These are phyloP conservation scores for Psococerastis gibbosa DNA, from an alignment of 2,888 invertebrate species.

Conservation along the genomic window DNA sequence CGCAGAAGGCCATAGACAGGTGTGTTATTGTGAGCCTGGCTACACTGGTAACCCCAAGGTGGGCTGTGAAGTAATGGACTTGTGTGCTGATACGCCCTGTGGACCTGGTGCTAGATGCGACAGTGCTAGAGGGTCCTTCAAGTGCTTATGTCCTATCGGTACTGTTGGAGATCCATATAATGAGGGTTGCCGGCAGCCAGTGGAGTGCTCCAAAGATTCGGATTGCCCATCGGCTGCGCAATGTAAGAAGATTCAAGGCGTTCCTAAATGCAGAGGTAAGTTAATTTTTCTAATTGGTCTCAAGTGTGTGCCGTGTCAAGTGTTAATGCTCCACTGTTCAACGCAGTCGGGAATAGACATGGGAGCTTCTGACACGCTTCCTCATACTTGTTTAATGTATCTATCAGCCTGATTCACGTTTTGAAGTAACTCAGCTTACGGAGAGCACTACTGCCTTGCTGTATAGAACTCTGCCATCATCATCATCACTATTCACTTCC, in stretches of 20 bases:
- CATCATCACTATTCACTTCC: too few species aligned
- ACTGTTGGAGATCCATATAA: conserved; percentile 71
- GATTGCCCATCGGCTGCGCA: conserved; percentile 68
- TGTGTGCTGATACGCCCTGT: conserved; percentile 59
- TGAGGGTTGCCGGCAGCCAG: conserved; percentile 63
- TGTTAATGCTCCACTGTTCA: neutral
- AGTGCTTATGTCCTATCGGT: conserved; percentile 58
- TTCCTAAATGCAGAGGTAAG: conserved; percentile 62
- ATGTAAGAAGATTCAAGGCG: conserved; percentile 49
- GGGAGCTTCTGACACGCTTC: neutral
- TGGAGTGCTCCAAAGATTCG: conserved; percentile 55
- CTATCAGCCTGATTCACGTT: too few species aligned
- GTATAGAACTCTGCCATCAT: too few species aligned
- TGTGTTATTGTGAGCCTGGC: conserved; percentile 72
- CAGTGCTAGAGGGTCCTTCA: conserved; percentile 59
- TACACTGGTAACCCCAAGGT: conserved; percentile 58
- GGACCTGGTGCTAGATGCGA: conserved; percentile 62
- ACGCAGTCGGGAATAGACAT: neutral
- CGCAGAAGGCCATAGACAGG: conserved; percentile 59
- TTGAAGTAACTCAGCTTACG: too few species aligned
- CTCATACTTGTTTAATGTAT: neutral
- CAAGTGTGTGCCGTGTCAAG: too few species aligned
- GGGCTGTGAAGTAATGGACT: conserved; percentile 56
- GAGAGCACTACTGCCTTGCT: too few species aligned
- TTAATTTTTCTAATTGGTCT: too few species aligned